Percentiles rank a stretch among this genome's conserved stretches.
phyloP scores from a whole-genome alignment of 37 sponge, comb jelly and placozoan genomes.

The Halisarca cf. caerulea region DNA sequence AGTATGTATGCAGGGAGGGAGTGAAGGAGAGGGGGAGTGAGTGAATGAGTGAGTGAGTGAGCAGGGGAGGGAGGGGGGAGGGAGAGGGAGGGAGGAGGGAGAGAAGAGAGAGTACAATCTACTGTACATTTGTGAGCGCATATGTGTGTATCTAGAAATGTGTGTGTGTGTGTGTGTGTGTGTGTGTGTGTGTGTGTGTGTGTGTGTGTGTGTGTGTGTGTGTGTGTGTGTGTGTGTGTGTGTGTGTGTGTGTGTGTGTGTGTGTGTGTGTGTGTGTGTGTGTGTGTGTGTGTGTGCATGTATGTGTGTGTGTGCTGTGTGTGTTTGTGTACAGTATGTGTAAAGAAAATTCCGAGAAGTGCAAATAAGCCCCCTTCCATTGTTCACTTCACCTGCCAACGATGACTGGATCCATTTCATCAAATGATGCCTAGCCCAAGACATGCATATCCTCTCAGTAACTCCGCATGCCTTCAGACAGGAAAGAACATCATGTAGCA shows the following conservation, averaged over 20 bases:
- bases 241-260: not conserved
- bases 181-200: slow-evolving; percentile 32
- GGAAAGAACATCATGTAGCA: no score
- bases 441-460: not conserved
- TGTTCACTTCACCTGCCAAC: not conserved
- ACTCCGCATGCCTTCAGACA: not conserved
- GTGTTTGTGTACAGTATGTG: not conserved
- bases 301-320: slow-evolving; percentile 29
- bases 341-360: not conserved
- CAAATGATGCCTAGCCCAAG: not conserved
- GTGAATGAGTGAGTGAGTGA: no score
- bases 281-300: not conserved
- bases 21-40: no score
- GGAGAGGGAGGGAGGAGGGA: no score
- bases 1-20: no score
- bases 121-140: no score
- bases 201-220: slow-evolving; percentile 27
- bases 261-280: no score
- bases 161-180: not conserved
- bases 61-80: no score
- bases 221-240: slow-evolving; percentile 34
- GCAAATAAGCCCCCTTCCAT: no score
- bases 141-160: not conserved
- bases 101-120: no score
- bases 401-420: slow-evolving; percentile 6